Conservation (phyloP, 2,888 invertebrate genomes). For the Apantesis nais region DNA sequence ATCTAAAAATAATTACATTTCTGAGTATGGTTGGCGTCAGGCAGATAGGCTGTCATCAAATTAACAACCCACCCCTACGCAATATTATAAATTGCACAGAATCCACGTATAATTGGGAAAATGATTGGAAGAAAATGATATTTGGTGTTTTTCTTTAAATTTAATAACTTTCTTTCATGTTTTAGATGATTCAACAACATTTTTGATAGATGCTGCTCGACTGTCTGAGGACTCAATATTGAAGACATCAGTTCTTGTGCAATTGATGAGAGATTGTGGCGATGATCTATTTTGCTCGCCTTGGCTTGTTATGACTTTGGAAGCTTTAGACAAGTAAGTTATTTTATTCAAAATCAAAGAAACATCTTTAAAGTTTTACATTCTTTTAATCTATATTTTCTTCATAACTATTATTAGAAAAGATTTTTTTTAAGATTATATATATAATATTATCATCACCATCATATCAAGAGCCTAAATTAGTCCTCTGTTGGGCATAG, state of each 20-base stretch:
- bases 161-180: neutral
- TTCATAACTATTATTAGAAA: neutral
- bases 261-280: conserved; percentile 81
- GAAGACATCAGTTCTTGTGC: conserved; percentile 63
- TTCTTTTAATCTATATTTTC: too few species aligned
- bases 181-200: conserved; percentile 16
- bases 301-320: conserved; percentile 68
- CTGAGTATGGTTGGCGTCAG: too few species aligned
- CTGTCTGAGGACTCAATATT: conserved; percentile 62
- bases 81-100: too few species aligned
- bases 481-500: too few species aligned
- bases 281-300: conserved; percentile 70
- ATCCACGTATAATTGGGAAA: too few species aligned
- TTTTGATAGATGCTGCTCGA: conserved; percentile 19
- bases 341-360: neutral
- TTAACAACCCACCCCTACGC: too few species aligned
- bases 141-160: neutral
- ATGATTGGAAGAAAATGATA: too few species aligned
- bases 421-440: neutral
- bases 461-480: too few species aligned
- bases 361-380: too few species aligned
- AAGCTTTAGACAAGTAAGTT: conserved; percentile 62
- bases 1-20: too few species aligned
- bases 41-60: too few species aligned
- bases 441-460: too few species aligned